These are phyloP conservation scores for Athene cunicularia DNA, from an alignment of 2,113 vertebrate species.

Conservation along the genomic window DNA sequence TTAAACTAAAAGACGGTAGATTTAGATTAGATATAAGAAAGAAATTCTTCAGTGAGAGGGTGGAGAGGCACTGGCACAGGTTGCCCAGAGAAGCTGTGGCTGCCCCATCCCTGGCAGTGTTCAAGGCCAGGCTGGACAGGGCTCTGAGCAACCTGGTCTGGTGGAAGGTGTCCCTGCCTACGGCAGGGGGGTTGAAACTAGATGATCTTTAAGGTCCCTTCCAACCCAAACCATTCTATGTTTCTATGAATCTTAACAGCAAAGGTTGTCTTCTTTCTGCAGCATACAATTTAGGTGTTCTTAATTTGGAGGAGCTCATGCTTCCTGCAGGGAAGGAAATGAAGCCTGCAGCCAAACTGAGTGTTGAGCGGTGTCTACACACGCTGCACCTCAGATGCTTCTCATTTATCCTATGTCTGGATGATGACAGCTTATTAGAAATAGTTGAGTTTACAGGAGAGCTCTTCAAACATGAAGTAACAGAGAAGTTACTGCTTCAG, in stretches of 20 bases:
- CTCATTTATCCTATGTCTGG: neutral
- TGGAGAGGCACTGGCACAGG: no score
- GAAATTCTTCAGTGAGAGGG: no score
- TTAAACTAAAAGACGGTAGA: no score
- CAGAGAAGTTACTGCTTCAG: neutral
- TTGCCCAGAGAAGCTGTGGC: no score
- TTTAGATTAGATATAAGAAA: no score
- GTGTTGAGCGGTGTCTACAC: conserved; percentile 22
- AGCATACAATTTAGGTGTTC: conserved; percentile 1
- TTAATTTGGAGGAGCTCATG: conserved; percentile 35
- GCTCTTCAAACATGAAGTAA: neutral
- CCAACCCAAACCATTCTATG: no score
- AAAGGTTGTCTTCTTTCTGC: neutral
- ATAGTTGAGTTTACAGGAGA: conserved; percentile 22
- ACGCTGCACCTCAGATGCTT: conserved; percentile 11
- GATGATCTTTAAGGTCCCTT: no score
- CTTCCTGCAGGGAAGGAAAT: conserved; percentile 41
- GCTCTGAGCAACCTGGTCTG: no score
- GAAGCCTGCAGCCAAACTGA: neutral
- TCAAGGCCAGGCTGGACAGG: no score
- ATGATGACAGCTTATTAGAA: conserved; percentile 42
- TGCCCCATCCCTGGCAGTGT: no score
- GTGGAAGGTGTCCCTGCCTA: no score
- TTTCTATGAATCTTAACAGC: neutral
- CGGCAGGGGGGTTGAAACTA: no score